A percentile compares a stretch with the other conserved stretches of the same genome.
Evolutionary conservation across 2,888 invertebrate species (phyloP).

Genomic region (Patella ulyssiponensis): DNA sequence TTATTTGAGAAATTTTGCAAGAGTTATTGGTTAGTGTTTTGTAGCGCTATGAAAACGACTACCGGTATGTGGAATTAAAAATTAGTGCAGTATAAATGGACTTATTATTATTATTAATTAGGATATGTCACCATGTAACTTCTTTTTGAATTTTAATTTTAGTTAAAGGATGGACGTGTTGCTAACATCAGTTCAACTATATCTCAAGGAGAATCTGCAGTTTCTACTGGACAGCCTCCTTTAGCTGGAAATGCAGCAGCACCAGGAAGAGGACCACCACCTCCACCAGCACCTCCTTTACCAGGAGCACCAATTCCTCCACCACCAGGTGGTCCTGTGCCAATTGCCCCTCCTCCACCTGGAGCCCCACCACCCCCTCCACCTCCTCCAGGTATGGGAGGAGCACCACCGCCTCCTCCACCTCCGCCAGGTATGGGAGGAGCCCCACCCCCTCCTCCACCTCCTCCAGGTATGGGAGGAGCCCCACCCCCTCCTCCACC

Average conservation of each 20-base stretch:
- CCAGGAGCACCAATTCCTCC: slow-evolving; percentile 34
- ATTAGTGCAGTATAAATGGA: no score
- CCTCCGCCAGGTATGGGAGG: slow-evolving; percentile 55
- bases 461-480: slow-evolving; percentile 49
- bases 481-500: slow-evolving; percentile 39
- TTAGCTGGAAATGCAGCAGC: no score
- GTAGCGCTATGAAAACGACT: no score
- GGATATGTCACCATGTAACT: no score
- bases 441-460: slow-evolving; percentile 48
- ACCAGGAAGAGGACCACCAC: neutral
- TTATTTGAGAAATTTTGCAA: no score
- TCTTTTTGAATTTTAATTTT: slow-evolving; percentile 26
- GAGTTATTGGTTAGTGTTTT: no score
- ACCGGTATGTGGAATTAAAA: no score
- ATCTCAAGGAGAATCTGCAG: slow-evolving; percentile 24
- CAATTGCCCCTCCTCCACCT: no score
- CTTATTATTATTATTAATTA: no score
- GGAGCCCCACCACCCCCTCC: slow-evolving; percentile 62
- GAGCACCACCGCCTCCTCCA: slow-evolving; percentile 62
- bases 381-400: slow-evolving; percentile 51
- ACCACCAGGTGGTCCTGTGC: slow-evolving; percentile 56
- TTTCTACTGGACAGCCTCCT: no score
- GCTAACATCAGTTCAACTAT: slow-evolving; percentile 49
- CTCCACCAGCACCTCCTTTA: slow-evolving; percentile 42
- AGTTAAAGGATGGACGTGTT: slow-evolving; percentile 57